Base-by-base conservation (phyloP, 2,888 invertebrate species). In the Seira musarum region DNA sequence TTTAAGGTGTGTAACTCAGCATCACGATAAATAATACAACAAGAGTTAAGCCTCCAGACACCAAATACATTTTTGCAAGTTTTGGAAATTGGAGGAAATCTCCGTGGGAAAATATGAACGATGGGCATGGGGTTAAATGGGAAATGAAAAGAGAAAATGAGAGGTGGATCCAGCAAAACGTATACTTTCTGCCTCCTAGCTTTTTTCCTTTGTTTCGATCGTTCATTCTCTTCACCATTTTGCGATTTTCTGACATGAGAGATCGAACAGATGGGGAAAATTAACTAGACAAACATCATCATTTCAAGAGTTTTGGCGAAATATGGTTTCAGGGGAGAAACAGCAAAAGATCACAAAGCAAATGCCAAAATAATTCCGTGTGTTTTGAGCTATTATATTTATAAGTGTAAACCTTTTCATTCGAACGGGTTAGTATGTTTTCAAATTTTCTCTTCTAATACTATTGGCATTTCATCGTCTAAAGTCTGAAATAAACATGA, bases 191-290 rank as follows among this genome's bases (percentile, higher is more conserved):
- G 30, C 49, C 49, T 49, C 17, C 21, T n/a, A n/a, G n/a, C 60
- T 2, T 60, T 60, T 21, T 60, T 60, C 3, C 13, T 19, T 60
- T 60, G 60, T 21, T 57, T 57, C n/a, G n/a, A n/a, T n/a, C n/a
- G n/a, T n/a, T n/a, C n/a, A n/a, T n/a, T 30, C 30, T 40, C 40
- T 19, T 46, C 66, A 25, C 35, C 81, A 21, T n/a, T 49, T 49
- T 49, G 49, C 15, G 60, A 60, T 8, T 60, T 60, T 13, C 49
- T 60, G 53, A 53, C 53, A 17, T 75, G 81, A 80, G 82, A 78
- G 82, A 76, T 77, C 19, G 82, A 82, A 74, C 82, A 82, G 82
- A 80, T 82, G 82, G 82, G 80, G 70, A 77, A 80, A 82, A 80
- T 82, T 80, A 82, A 77, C 80, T 82, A 74, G 71, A 71, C 80